These are phyloP conservation scores for Pelvicachromis taeniatus DNA, from an alignment of 2,113 vertebrate species.

Conservation along the genomic window DNA sequence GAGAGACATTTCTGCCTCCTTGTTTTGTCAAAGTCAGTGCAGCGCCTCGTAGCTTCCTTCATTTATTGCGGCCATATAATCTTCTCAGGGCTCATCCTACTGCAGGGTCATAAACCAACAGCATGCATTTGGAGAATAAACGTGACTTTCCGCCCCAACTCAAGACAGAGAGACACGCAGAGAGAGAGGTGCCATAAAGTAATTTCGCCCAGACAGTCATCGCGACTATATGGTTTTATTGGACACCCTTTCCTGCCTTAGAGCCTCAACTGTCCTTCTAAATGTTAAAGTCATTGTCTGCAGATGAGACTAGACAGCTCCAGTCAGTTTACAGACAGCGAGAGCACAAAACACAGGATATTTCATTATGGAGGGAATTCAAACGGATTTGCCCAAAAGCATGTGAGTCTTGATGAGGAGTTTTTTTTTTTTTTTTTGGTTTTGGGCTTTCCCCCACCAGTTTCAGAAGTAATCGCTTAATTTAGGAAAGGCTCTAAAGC, in stretches of 20 bases:
- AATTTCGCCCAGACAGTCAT: slow-evolving; percentile 64
- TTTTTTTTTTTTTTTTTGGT: background rate
- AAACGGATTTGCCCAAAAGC: background rate
- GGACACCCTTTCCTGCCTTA: slow-evolving; percentile 38
- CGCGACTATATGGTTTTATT: slow-evolving; percentile 64
- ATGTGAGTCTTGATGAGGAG: background rate
- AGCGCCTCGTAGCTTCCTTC: slow-evolving; percentile 18
- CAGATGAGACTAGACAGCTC: slow-evolving; percentile 35
- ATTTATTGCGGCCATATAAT: slow-evolving; percentile 59
- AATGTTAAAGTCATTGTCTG: slow-evolving; percentile 68
- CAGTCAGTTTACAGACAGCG: background rate
- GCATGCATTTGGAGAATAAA: slow-evolving; percentile 72
- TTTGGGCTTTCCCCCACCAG: too few relatives aligned
- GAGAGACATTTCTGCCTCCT: slow-evolving; percentile 21
- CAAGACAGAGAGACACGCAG: slow-evolving; percentile 11
- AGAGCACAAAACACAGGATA: slow-evolving; percentile 25
- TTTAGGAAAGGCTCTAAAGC: background rate
- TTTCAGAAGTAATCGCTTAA: background rate
- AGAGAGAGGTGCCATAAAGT: slow-evolving; percentile 44
- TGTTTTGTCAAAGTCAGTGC: slow-evolving; percentile 62
- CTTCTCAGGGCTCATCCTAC: slow-evolving; percentile 28
- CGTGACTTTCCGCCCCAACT: slow-evolving; percentile 64
- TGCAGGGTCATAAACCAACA: slow-evolving; percentile 70
- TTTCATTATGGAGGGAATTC: background rate
- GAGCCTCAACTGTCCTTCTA: slow-evolving; percentile 38